A percentile compares a stretch with the other conserved stretches of the same genome.
These are phyloP conservation scores for Aurelia coerulea DNA, from an alignment of 30 jellyfish, hydroid and myxozoan genomes.

Conservation along the genomic window DNA sequence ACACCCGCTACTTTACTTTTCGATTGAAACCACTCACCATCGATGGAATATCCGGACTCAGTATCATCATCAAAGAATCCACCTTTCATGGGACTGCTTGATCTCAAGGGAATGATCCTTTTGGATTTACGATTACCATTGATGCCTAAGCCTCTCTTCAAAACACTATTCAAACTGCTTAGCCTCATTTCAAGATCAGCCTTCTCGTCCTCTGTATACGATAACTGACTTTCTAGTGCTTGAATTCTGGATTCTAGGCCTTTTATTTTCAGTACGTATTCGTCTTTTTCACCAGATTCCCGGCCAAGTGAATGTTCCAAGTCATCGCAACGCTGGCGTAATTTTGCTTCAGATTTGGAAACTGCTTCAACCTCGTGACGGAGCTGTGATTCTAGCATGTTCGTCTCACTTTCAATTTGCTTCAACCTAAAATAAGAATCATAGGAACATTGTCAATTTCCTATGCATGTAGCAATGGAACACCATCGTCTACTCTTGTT, in stretches of 20 bases:
- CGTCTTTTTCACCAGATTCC: conserved; percentile 62
- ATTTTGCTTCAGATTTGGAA: conserved; percentile 56
- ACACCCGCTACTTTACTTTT: too few relatives aligned
- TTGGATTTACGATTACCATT: conserved; percentile 22
- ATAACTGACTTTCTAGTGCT: conserved; percentile 72
- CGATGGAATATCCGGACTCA: conserved; percentile 60
- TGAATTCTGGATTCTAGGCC: conserved; percentile 61
- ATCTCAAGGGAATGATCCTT: conserved; percentile 24
- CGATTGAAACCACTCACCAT: conserved; percentile 1
- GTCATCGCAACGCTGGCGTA: conserved; percentile 74
- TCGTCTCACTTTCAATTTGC: conserved; percentile 66
- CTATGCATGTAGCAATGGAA: too few relatives aligned
- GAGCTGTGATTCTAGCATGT: conserved; percentile 59
- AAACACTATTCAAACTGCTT: conserved; percentile 40
- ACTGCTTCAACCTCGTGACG: conserved; percentile 65
- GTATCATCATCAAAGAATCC: conserved; percentile 41
- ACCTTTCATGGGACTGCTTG: conserved; percentile 71
- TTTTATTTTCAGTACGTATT: conserved; percentile 21
- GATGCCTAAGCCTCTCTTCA: conserved; percentile 40
- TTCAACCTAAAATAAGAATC: conserved; percentile 26
- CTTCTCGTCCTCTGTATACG: conserved; percentile 70
- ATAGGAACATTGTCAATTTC: not conserved
- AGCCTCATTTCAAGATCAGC: conserved; percentile 67
- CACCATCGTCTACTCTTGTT: too few relatives aligned
- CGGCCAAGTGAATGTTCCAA: conserved; percentile 54